A percentile compares a stretch with the other conserved stretches of the same genome.
Evolutionary conservation across 2,113 vertebrate genomes (phyloP).

Genomic region (Orientallactaga bullata): DNA sequence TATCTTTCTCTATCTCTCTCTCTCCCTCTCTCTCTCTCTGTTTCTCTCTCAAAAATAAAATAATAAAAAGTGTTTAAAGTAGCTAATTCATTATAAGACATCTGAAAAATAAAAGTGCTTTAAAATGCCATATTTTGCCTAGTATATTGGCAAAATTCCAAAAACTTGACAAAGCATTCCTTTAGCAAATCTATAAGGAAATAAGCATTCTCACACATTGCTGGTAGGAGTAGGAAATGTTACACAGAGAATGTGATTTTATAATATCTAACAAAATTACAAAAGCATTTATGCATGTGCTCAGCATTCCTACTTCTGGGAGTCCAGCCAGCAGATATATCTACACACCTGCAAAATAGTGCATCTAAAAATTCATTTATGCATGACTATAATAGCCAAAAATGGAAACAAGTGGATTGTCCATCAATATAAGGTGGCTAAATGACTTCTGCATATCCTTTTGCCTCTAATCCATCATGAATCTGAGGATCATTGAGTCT

Average conservation of each 20-base stretch:
- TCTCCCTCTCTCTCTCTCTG: too few species aligned
- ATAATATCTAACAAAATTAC: neutral
- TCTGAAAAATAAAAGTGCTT: neutral
- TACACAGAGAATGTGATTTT: neutral
- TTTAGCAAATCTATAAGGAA: neutral
- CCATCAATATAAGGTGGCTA: neutral
- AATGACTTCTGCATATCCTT: neutral
- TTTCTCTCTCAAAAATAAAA: too few species aligned
- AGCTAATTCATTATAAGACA: neutral
- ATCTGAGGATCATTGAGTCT: neutral
- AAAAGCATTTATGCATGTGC: neutral
- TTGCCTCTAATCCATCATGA: neutral
- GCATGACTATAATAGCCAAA: neutral
- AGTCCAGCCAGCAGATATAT: neutral
- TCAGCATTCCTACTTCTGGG: neutral
- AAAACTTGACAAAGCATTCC: neutral
- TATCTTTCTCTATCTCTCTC: too few species aligned
- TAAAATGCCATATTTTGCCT: neutral
- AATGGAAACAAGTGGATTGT: neutral
- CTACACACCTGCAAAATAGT: constrained; percentile 5
- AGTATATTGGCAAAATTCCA: neutral
- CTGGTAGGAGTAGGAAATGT: neutral
- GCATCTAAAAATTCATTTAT: neutral
- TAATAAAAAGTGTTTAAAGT: neutral
- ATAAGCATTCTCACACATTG: neutral